A percentile compares a stretch with the other conserved stretches of the same genome.
These are phyloP conservation scores for Helostoma temminkii DNA, from an alignment of 2,797 vertebrate genomes.

Conservation along the genomic window DNA sequence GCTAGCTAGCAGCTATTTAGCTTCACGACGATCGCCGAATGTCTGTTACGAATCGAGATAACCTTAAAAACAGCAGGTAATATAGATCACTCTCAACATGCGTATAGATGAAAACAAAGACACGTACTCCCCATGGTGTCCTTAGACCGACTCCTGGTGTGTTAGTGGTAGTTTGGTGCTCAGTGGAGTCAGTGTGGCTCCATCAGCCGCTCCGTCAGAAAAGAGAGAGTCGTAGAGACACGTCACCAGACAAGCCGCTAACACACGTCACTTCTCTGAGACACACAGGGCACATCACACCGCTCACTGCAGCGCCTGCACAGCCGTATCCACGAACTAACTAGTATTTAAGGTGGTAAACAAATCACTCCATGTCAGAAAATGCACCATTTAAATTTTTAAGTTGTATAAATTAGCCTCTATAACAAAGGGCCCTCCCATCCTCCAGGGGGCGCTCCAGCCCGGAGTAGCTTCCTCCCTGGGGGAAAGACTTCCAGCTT, in stretches of 20 bases:
- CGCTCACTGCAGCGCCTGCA: not conserved
- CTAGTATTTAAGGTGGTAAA: accelerated
- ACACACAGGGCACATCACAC: not conserved
- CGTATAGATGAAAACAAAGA: not conserved
- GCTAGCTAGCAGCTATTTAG: conserved; percentile 68
- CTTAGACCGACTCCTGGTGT: conserved; percentile 55
- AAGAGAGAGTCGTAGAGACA: conserved; percentile 82
- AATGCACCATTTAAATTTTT: not conserved
- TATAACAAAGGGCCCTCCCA: conserved; percentile 3
- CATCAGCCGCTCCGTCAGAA: conserved; percentile 76
- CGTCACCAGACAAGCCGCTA: conserved; percentile 84
- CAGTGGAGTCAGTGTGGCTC: conserved; percentile 75
- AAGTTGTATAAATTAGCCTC: not conserved
- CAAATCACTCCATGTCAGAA: accelerated
- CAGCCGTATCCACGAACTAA: accelerated
- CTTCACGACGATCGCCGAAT: conserved; percentile 18
- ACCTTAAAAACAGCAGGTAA: not conserved
- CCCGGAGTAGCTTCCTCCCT: not conserved
- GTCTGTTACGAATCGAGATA: not conserved
- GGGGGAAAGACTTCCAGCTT: too few species aligned
- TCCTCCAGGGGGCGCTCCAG: conserved; percentile 47
- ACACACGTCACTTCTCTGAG: conserved; percentile 79
- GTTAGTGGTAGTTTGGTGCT: conserved; percentile 61
- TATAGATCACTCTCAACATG: not conserved
- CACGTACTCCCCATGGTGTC: conserved; percentile 86